Percentiles rank a stretch among this genome's conserved stretches.
Conservation (phyloP, 2,113 vertebrate genomes). For the Leiothrix lutea region DNA sequence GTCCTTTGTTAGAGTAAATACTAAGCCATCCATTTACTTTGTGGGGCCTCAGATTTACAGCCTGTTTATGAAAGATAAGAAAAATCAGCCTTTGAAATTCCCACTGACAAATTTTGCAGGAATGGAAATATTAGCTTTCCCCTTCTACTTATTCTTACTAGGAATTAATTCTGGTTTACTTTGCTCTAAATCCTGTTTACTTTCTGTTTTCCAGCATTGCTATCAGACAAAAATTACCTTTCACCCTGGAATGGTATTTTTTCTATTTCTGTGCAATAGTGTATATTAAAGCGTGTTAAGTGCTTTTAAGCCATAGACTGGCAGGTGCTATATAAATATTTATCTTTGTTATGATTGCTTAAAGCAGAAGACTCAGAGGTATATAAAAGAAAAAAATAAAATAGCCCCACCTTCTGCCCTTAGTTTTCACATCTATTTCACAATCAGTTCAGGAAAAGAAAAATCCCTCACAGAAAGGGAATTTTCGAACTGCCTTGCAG, state of each 20-base stretch:
- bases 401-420: background rate
- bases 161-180: background rate
- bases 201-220: background rate
- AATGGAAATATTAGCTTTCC: background rate
- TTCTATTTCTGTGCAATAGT: background rate
- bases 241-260: background rate
- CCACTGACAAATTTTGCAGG: background rate
- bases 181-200: background rate
- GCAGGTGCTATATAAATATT: conserved; percentile 48
- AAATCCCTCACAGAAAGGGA: background rate
- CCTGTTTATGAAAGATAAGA: conserved; percentile 20
- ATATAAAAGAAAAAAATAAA: background rate
- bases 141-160: background rate
- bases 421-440: background rate
- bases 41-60: background rate
- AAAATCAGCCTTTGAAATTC: conserved; percentile 17
- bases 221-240: background rate
- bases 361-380: conserved; percentile 15
- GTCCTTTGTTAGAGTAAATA: conserved; percentile 4
- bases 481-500: background rate
- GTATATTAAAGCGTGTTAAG: background rate
- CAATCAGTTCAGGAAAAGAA: background rate
- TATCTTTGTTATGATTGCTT: background rate
- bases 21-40: background rate
- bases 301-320: conserved; percentile 2